Evolutionary conservation across 1,140 invertebrate species (phyloP).

Genomic region (Akabosia matsudoensis): DNA sequence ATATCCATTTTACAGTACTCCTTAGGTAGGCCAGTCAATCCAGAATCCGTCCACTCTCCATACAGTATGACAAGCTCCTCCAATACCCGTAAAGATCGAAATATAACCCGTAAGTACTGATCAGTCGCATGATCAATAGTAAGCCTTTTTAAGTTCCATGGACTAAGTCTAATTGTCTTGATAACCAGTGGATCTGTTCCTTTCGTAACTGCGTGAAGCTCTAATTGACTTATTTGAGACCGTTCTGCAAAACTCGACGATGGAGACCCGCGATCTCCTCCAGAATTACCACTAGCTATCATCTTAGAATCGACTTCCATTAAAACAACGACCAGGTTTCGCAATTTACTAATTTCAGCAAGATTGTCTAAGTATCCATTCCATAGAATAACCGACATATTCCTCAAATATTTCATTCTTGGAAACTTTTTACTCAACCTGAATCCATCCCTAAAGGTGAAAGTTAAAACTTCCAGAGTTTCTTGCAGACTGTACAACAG

Average conservation of each 20-base stretch:
- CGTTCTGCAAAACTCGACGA: neutral
- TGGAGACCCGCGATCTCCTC: neutral
- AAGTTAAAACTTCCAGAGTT: conserved; percentile 23
- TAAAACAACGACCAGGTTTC: conserved; percentile 27
- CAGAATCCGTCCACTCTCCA: conserved; percentile 30
- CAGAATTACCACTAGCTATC: neutral
- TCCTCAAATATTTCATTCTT: neutral
- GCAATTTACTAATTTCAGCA: neutral
- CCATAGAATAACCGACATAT: conserved; percentile 30
- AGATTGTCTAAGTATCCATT: conserved; percentile 29
- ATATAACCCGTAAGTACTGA: conserved; percentile 23
- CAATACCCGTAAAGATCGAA: neutral
- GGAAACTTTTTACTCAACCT: conserved; percentile 23
- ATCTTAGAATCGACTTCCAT: conserved; percentile 35
- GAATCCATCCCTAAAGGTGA: conserved; percentile 33
- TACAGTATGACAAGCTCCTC: conserved; percentile 31
- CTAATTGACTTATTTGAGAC: conserved; percentile 22
- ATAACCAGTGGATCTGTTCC: conserved; percentile 3
- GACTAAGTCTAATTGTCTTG: conserved; percentile 17
- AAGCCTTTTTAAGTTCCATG: conserved; percentile 13
- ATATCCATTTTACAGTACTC: conserved; percentile 15
- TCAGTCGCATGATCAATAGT: conserved; percentile 30
- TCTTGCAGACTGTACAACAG: conserved; percentile 22
- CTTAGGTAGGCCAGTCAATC: conserved; percentile 30
- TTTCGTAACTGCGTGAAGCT: conserved; percentile 27